These are phyloP conservation scores for Acridotheres tristis DNA, from an alignment of 2,797 vertebrate species.

Conservation along the genomic window DNA sequence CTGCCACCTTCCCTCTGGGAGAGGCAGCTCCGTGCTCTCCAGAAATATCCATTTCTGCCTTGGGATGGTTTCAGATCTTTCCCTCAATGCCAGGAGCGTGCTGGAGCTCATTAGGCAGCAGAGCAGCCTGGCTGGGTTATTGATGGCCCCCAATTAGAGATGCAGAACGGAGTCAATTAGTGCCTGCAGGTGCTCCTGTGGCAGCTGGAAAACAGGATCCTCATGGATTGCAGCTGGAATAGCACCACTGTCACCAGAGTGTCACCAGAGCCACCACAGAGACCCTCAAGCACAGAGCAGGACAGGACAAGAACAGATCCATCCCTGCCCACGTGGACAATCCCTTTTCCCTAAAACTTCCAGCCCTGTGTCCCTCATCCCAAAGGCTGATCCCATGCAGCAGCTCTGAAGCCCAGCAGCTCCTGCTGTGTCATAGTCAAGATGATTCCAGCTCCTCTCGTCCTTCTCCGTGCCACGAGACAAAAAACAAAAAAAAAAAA, in stretches of 20 bases:
- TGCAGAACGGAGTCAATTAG: not conserved
- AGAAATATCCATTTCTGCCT: not conserved
- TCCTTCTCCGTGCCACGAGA: not conserved
- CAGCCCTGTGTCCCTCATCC: not conserved
- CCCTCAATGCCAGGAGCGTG: not conserved
- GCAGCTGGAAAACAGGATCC: not conserved
- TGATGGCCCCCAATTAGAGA: not conserved
- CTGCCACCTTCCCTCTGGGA: not conserved
- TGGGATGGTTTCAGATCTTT: not conserved
- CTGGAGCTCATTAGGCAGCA: not conserved
- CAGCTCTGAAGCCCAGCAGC: not conserved
- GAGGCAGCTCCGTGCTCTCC: accelerated
- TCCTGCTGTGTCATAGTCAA: not conserved
- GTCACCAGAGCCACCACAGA: not conserved
- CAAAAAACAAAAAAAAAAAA: not conserved
- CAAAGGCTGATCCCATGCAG: not conserved
- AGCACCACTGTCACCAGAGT: not conserved
- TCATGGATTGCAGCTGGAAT: not conserved
- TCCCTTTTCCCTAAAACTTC: not conserved
- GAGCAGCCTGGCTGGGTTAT: not conserved
- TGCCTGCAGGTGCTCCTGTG: not conserved
- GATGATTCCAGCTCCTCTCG: not conserved
- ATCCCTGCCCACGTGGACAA: accelerated
- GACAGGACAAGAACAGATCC: accelerated
- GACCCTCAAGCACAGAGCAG: too few relatives aligned